Evolutionary conservation across 2,888 invertebrate species (phyloP), one percentile per base, ranked within the genome.

Genomic region (Agrotis segetum): DNA sequence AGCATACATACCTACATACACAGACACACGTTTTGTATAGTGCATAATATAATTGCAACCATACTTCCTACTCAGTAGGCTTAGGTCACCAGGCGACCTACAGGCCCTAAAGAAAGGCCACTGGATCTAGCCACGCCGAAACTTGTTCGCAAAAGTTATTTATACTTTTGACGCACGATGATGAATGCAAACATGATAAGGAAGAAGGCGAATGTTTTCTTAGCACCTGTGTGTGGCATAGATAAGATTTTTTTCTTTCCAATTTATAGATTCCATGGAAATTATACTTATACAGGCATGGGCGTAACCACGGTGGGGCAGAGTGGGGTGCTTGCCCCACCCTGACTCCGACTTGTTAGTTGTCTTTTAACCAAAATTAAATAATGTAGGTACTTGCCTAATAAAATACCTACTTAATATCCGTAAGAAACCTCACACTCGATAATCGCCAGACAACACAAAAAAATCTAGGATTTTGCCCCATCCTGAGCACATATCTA

Each of bases 11-110:
- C 64, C 14, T 44, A 49, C 44, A 34, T 67, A 73, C 47, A 49
- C 44, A 34, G 66, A 73, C 47, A 66, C 67, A 67, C 55, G 29
- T 68, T 69, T 74, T 77, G 70, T 78, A 70, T 62, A 76, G 52
- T 72, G 75, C n/a, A n/a, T n/a, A n/a, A 69, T 79, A 75, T 78
- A 78, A 83, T 81, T 83, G 78, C 67, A 56, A 19, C 56, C 11
- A 47, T 64, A 85, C 86, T 87, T 87, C 87, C 87, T 78, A 78
- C 72, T 74, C 64, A 52, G 73, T 79, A 75, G 75, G 71, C 62
- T 81, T 83, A 79, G 79, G 81, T 79, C 79, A 77, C 82, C 50
- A 16, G 79, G 61, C 73, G 82, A 84, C 85, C 86, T 87, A 87
- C 77, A 70, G 40, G 66, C 76, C 84, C 84, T 82, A 76, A 85